A percentile compares a stretch with the other conserved stretches of the same genome.
phyloP scores from a whole-genome alignment of 1,140 invertebrate genomes.

The Anastatus disparis region DNA sequence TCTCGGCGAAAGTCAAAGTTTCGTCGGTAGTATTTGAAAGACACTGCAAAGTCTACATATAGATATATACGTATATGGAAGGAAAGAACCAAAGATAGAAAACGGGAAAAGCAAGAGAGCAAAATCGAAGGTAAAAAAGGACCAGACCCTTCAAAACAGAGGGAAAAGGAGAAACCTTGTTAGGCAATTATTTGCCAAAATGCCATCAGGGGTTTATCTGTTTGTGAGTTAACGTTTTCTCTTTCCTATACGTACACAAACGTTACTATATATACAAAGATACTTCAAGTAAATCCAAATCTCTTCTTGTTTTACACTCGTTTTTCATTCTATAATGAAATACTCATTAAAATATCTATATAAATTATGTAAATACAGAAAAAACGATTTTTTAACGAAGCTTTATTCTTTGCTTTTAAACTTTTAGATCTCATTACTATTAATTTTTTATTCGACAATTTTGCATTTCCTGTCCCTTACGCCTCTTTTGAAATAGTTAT shows the following conservation, averaged over 20 bases:
- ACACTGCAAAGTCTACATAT: background rate
- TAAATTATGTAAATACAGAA: too few species aligned
- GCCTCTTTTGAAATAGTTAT: conserved; percentile 23
- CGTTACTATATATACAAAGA: too few species aligned
- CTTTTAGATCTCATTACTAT: conserved; percentile 7
- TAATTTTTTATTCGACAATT: background rate
- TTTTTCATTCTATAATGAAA: too few species aligned
- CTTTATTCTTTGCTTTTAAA: background rate
- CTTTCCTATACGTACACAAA: too few species aligned
- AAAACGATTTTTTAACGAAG: background rate
- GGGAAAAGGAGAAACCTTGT: conserved; percentile 30
- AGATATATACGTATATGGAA: too few species aligned
- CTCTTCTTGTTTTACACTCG: too few species aligned
- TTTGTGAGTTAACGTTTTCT: conserved; percentile 17
- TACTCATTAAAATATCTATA: too few species aligned
- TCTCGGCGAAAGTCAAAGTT: background rate
- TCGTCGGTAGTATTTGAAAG: background rate
- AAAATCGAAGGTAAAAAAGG: conserved; percentile 7
- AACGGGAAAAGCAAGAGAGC: background rate
- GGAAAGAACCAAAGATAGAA: background rate
- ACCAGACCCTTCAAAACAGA: conserved; percentile 1
- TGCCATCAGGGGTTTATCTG: conserved; percentile 24
- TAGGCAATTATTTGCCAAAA: conserved; percentile 28
- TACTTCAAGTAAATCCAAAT: too few species aligned
- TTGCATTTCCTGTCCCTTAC: too few species aligned